Conservation (phyloP, 2,888 invertebrate genomes). For the Strigamia maritima region DNA sequence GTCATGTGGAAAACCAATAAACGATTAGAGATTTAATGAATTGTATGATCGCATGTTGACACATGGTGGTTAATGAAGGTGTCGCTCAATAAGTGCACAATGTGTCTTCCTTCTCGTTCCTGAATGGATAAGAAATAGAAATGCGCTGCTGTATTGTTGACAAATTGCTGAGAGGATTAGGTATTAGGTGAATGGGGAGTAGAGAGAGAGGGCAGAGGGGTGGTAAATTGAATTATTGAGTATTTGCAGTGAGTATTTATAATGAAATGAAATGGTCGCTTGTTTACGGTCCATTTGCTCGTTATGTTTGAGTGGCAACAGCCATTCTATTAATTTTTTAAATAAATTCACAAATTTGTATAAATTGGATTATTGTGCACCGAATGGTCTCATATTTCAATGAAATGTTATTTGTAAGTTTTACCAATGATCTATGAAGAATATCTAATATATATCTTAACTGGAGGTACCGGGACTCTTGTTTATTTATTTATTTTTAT, state of each 20-base stretch:
- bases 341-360: too few relatives aligned
- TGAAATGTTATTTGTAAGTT: too few relatives aligned
- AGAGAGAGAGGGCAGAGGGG: neutral
- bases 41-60: conserved; percentile 15
- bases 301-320: too few relatives aligned
- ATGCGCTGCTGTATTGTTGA: neutral
- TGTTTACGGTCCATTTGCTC: too few relatives aligned
- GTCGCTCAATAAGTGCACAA: neutral
- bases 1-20: conserved; percentile 16
- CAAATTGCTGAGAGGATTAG: conserved; percentile 9
- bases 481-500: too few relatives aligned
- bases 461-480: too few relatives aligned
- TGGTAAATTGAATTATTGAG: neutral
- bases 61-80: neutral
- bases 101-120: too few relatives aligned
- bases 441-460: too few relatives aligned
- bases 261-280: too few relatives aligned
- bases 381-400: too few relatives aligned
- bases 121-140: neutral
- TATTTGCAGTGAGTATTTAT: neutral
- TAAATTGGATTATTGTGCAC: too few relatives aligned
- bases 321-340: conserved; percentile 6
- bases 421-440: too few relatives aligned
- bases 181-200: neutral
- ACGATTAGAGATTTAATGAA: neutral